phyloP scores from a whole-genome alignment of 2,113 vertebrate genomes.

The Egretta garzetta region DNA sequence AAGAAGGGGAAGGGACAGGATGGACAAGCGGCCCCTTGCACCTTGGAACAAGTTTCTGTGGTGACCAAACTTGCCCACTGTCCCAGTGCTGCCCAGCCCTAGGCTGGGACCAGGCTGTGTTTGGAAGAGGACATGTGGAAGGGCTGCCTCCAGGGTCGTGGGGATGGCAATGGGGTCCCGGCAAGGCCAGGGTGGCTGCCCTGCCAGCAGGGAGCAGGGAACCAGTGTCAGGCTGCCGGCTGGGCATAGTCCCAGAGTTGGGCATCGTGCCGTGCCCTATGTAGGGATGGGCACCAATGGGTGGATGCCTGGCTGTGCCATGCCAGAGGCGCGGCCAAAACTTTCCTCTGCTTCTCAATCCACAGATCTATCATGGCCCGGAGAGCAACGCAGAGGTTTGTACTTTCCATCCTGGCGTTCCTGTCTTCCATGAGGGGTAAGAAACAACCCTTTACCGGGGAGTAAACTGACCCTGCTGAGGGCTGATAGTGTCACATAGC shows the following conservation, averaged over 20 bases:
- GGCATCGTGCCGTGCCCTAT: neutral
- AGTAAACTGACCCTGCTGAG: neutral
- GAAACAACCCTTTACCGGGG: neutral
- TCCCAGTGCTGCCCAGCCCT: neutral
- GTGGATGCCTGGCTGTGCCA: neutral
- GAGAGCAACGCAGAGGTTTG: constrained; percentile 84
- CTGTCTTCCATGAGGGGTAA: constrained; percentile 96
- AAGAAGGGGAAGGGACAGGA: neutral
- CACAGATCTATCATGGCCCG: constrained; percentile 81
- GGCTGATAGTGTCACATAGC: fast-evolving
- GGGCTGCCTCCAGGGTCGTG: neutral
- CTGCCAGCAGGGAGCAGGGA: neutral
- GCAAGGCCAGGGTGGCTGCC: neutral
- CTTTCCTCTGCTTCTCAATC: neutral
- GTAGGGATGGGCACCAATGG: neutral
- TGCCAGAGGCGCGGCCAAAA: neutral
- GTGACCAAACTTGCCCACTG: neutral
- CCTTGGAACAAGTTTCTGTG: neutral
- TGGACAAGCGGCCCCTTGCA: neutral
- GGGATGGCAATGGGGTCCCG: neutral
- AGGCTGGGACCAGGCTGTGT: neutral
- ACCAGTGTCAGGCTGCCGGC: neutral
- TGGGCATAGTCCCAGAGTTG: neutral
- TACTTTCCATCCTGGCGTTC: constrained; percentile 86
- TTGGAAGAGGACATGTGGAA: neutral